phyloP scores from a whole-genome alignment of 1,140 invertebrate species.

The Dinoponera quadriceps region DNA sequence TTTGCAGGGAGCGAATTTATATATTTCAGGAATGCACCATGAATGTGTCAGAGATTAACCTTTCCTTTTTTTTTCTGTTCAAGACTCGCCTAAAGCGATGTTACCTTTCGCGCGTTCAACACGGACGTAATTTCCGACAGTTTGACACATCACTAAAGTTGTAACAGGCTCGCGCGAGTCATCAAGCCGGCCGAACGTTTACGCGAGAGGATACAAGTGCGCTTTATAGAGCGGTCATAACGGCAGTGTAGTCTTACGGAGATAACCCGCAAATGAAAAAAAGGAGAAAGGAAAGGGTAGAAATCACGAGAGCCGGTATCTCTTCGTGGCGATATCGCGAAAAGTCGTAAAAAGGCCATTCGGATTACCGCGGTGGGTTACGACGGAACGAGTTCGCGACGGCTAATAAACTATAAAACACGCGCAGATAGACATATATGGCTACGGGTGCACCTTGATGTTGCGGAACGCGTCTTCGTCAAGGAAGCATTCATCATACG shows the following conservation, averaged over 20 bases:
- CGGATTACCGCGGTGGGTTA: conserved; percentile 59
- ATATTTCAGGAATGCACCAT: not conserved
- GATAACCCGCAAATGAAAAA: conserved; percentile 26
- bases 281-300: not conserved
- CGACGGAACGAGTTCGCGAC: conserved; percentile 38
- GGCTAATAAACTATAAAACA: conserved; percentile 67
- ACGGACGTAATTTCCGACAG: conserved; percentile 10
- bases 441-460: not conserved
- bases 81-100: not conserved
- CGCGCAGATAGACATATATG: conserved; percentile 9
- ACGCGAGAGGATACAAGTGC: conserved; percentile 15
- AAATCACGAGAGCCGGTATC: conserved; percentile 26
- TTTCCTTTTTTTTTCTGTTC: not conserved
- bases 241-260: conserved; percentile 4
- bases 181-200: conserved; percentile 24
- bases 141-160: conserved; percentile 20
- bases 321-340: conserved; percentile 33
- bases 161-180: not conserved
- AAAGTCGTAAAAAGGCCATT: conserved; percentile 53
- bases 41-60: not conserved
- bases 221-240: conserved; percentile 24
- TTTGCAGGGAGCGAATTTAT: not conserved
- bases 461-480: not conserved
- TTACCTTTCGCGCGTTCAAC: not conserved
- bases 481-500: not conserved